Base-by-base conservation (phyloP, 2,113 vertebrate genomes). In the Seriola dumerili region DNA sequence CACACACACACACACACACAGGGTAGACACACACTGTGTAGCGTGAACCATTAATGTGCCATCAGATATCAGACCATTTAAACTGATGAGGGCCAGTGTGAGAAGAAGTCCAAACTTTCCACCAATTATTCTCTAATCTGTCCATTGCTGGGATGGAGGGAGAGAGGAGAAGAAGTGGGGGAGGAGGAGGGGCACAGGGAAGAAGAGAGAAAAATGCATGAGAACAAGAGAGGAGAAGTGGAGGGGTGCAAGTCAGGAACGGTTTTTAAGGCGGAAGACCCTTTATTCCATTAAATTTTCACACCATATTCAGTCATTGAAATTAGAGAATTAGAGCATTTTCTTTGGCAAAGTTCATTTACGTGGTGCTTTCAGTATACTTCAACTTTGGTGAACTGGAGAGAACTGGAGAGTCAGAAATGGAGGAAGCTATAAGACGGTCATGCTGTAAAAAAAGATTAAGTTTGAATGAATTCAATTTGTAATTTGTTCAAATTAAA, bases 111-210 rank as follows among this genome's bases (percentile, higher is more conserved):
- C 4, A 88, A 84, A 84, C 68, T 88, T 89, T 89, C 91, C 89
- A 85, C 44, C 81, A 85, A 88, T 89, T 89, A 83, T 89, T 81
- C 76, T 85, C 25, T 52, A 85, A 82, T 84, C 64, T 88, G 78
- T 71, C 36, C 69, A 50, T 44, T 71, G 72, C 52, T 72, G 48
- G 72, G 71, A 48, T 13, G 75, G 69, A 70, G 46, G 62, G 40
- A 74, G 62, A 9, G 62, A 58, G 25, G 29, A 23, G 48, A 21
- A 76, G 54, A 34, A 23, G 48, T 14, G 55, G 57, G 14, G 21
- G 66, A 50, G 61, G n/a, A 63, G n/a, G 16, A 54, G 34, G 63
- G 32, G 42, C 4, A 21, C 2, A 50, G 21, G 62, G 48, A 4
- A 23, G 11, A 66, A 44, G 13, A 48, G 59, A 59, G 0, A n/a